These are phyloP conservation scores for Nymphalis urticae DNA, from an alignment of 2,888 invertebrate genomes.

Conservation along the genomic window DNA sequence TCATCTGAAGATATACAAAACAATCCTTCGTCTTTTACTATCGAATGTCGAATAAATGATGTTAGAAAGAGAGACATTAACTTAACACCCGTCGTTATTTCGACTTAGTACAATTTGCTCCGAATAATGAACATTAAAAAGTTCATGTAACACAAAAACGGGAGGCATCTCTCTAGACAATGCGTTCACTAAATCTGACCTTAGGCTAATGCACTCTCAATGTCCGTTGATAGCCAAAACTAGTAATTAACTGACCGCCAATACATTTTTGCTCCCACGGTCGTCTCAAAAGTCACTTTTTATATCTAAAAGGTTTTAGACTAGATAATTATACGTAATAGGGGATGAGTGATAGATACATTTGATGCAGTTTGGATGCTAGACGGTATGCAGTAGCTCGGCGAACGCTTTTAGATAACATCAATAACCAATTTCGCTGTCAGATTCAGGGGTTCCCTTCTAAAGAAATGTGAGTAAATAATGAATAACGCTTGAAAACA, in stretches of 20 bases:
- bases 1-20: too few species aligned
- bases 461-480: neutral
- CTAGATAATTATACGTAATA: slow-evolving; percentile 75
- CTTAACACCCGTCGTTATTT: too few species aligned
- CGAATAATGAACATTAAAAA: too few species aligned
- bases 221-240: slow-evolving; percentile 69
- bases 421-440: slow-evolving; percentile 64
- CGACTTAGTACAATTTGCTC: too few species aligned
- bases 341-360: slow-evolving; percentile 60
- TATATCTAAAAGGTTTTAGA: slow-evolving; percentile 79
- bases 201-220: slow-evolving; percentile 73
- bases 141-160: slow-evolving; percentile 21
- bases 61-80: too few species aligned
- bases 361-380: slow-evolving; percentile 59
- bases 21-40: too few species aligned
- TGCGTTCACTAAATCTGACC: slow-evolving; percentile 47
- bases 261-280: slow-evolving; percentile 68
- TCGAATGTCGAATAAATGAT: too few species aligned
- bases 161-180: slow-evolving; percentile 37
- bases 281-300: slow-evolving; percentile 75
- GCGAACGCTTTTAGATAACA: slow-evolving; percentile 48
- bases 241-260: slow-evolving; percentile 75
- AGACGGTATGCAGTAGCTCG: slow-evolving; percentile 68
- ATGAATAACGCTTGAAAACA: neutral
- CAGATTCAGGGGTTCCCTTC: slow-evolving; percentile 40